phyloP scores from a whole-genome alignment of 2,797 vertebrate species.

The Remorina albescens region DNA sequence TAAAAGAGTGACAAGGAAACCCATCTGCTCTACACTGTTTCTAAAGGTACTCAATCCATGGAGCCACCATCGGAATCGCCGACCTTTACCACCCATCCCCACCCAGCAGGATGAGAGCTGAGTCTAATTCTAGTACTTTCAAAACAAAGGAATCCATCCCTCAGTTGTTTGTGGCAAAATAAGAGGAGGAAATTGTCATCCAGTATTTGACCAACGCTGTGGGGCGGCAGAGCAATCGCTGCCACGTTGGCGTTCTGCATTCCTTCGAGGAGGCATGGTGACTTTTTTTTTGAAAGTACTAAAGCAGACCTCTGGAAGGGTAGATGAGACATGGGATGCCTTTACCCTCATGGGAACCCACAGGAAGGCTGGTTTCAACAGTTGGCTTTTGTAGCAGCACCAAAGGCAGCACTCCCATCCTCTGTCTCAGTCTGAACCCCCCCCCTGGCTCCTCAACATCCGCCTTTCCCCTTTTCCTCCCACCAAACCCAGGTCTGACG shows the following conservation, averaged over 20 bases:
- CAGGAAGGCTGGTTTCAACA: constrained; percentile 54
- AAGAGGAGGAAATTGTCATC: background rate
- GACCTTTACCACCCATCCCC: constrained; percentile 74
- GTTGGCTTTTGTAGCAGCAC: constrained; percentile 25
- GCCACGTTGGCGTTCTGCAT: constrained; percentile 17
- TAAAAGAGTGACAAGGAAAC: constrained; percentile 60
- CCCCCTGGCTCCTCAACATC: constrained; percentile 51
- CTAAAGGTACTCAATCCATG: constrained; percentile 65
- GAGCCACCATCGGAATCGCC: constrained; percentile 84
- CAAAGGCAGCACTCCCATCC: constrained; percentile 42
- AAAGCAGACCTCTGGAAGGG: constrained; percentile 64
- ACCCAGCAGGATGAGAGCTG: constrained; percentile 52
- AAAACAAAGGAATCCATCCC: constrained; percentile 18
- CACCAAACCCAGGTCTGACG: constrained; percentile 83
- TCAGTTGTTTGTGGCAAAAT: background rate
- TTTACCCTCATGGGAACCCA: constrained; percentile 54
- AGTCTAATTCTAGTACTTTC: constrained; percentile 60
- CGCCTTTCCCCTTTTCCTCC: constrained; percentile 28
- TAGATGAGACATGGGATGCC: constrained; percentile 56
- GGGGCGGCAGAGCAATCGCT: background rate
- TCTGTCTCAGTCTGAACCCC: constrained; percentile 41
- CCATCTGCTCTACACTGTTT: constrained; percentile 66
- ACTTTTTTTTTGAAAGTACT: constrained; percentile 64
- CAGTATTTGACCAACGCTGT: background rate
- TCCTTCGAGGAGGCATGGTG: constrained; percentile 10